phyloP scores from a whole-genome alignment of 2,888 invertebrate species.

The Cephus pulcher region DNA sequence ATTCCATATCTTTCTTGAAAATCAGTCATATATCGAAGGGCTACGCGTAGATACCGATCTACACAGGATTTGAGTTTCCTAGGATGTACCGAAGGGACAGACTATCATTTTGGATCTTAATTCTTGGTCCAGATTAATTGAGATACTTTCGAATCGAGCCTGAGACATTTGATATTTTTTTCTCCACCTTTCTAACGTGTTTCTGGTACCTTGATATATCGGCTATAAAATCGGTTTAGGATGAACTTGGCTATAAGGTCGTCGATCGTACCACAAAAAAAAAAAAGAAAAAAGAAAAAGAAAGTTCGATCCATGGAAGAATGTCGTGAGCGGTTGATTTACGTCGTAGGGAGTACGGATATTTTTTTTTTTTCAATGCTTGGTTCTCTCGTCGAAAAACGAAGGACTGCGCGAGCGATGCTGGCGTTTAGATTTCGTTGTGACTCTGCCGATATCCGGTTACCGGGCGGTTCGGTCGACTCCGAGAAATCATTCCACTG shows the following conservation, averaged over 20 bases:
- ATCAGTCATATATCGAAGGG: not conserved
- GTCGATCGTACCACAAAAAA: not conserved
- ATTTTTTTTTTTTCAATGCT: not conserved
- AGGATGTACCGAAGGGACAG: not conserved
- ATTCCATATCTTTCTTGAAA: not conserved
- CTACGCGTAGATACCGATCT: not conserved
- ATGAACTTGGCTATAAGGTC: not conserved
- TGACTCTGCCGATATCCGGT: conserved; percentile 13
- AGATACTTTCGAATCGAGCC: not conserved
- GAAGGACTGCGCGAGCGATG: not conserved
- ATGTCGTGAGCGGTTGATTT: not conserved
- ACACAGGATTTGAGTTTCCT: not conserved
- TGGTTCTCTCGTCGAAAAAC: not conserved
- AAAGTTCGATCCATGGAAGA: not conserved
- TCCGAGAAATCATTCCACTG: not conserved
- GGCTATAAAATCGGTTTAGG: not conserved
- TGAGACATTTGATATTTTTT: not conserved
- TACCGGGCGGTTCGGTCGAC: conserved; percentile 7
- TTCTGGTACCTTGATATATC: not conserved
- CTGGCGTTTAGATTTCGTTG: conserved; percentile 19
- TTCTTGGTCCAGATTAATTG: not conserved
- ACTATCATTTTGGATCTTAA: not conserved
- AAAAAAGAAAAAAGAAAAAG: not conserved
- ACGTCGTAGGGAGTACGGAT: not conserved
- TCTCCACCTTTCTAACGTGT: not conserved